Evolutionary conservation across 1,140 invertebrate genomes (phyloP).

Genomic region (Vollenhovia emeryi): DNA sequence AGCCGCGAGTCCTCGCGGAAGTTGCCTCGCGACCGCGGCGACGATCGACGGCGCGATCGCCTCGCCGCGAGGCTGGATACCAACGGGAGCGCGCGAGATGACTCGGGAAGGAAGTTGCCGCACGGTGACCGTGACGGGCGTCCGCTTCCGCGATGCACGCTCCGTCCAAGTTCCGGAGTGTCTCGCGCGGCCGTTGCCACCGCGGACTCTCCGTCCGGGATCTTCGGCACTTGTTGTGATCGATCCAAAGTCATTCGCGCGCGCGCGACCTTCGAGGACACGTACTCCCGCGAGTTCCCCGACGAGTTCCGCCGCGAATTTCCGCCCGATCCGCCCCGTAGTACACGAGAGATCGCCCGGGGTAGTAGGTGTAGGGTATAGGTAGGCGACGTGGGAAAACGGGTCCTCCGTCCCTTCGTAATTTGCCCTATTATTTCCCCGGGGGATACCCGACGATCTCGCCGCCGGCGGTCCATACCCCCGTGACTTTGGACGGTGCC

Average conservation of each 20-base stretch:
- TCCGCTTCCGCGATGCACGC: not conserved
- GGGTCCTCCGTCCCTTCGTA: not conserved
- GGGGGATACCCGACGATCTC: not conserved
- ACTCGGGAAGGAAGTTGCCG: no score
- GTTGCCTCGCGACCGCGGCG: not conserved
- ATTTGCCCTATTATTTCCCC: constrained; percentile 42
- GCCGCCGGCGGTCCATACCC: constrained; percentile 11
- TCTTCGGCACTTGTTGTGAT: constrained; percentile 33
- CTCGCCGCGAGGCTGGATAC: not conserved
- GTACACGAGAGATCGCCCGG: not conserved
- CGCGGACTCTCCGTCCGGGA: not conserved
- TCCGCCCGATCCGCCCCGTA: not conserved
- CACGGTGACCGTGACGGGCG: not conserved
- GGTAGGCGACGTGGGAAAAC: constrained; percentile 18
- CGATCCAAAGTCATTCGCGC: not conserved
- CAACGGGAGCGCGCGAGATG: not conserved
- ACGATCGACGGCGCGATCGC: not conserved
- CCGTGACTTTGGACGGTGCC: constrained; percentile 13
- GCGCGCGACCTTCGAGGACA: not conserved
- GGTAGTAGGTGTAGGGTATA: not conserved
- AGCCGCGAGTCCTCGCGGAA: constrained; percentile 6
- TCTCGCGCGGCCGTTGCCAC: not conserved
- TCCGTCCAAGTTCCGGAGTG: not conserved
- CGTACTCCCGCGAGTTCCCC: constrained; percentile 20
- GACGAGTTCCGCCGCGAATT: not conserved